Conservation (phyloP, 2,113 vertebrate species). For the Peromyscus maniculatus region DNA sequence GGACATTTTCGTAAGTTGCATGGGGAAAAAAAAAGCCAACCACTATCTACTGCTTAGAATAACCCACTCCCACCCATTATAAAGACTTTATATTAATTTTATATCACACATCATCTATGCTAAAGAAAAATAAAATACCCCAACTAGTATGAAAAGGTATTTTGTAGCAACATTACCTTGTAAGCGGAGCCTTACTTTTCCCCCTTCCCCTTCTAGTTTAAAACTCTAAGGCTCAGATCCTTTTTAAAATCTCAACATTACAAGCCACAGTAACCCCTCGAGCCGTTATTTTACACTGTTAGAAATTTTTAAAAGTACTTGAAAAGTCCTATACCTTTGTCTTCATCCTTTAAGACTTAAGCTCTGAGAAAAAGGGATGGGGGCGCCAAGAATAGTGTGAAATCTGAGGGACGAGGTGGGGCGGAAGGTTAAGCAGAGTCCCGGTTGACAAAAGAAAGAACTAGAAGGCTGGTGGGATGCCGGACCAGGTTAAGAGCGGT, state of each 20-base stretch:
- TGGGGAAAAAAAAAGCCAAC: background rate
- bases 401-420: background rate
- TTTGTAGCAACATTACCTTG: background rate
- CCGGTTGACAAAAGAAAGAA: background rate
- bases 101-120: background rate
- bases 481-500: background rate
- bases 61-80: background rate
- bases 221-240: background rate
- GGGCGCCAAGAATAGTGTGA: background rate
- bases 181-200: background rate
- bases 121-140: background rate
- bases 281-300: background rate
- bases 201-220: background rate
- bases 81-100: background rate
- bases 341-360: constrained; percentile 62
- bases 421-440: background rate
- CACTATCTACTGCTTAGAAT: background rate
- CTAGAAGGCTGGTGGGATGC: background rate
- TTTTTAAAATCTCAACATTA: background rate
- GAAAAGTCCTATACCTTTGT: constrained; percentile 77
- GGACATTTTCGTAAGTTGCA: background rate
- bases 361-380: constrained; percentile 32
- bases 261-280: background rate
- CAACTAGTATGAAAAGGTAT: background rate
- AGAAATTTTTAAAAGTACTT: constrained; percentile 40